These are phyloP conservation scores for Hyaena hyaena DNA, from an alignment of 2,113 vertebrate genomes.

Conservation along the genomic window DNA sequence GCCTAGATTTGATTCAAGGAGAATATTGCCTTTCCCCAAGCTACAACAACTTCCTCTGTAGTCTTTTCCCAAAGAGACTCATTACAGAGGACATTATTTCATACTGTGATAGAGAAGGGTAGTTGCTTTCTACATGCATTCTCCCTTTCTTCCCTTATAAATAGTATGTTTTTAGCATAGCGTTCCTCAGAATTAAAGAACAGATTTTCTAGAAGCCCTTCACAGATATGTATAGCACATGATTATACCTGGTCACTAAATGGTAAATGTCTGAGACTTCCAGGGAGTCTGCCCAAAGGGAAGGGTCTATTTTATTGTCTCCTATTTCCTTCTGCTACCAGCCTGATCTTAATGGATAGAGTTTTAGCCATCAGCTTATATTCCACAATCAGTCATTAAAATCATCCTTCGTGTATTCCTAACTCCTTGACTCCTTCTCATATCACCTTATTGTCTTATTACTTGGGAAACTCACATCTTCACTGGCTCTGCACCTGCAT, in stretches of 20 bases:
- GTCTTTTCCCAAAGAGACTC: constrained; percentile 1
- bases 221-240: neutral
- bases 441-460: neutral
- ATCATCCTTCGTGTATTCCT: neutral
- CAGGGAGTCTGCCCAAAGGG: neutral
- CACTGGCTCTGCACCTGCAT: neutral
- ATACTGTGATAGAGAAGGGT: neutral
- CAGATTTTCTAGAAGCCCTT: neutral
- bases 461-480: neutral
- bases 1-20: constrained; percentile 8
- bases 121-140: neutral
- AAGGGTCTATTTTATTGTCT: neutral
- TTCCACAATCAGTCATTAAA: neutral
- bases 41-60: constrained; percentile 37
- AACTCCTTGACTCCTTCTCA: neutral
- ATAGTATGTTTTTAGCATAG: neutral
- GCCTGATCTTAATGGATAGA: neutral
- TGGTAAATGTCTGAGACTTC: neutral
- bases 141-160: neutral
- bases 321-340: neutral
- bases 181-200: neutral
- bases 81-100: neutral
- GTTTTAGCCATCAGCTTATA: neutral
- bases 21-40: neutral
- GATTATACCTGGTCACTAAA: neutral